phyloP scores from a whole-genome alignment of 2,888 invertebrate genomes.

The Tromatobia lineatoria region DNA sequence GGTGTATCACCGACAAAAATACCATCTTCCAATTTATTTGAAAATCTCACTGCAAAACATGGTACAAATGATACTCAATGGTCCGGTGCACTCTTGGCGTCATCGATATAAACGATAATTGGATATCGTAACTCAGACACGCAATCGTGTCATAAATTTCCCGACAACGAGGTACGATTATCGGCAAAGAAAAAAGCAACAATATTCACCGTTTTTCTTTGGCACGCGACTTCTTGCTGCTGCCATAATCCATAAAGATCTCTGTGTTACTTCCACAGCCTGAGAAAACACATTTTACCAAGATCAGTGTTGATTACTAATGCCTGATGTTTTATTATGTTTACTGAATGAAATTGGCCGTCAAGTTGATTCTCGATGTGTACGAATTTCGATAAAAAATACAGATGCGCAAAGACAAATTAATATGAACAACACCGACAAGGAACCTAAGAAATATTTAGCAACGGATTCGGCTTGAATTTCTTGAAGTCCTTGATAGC shows the following conservation, averaged over 20 bases:
- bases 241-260: slow-evolving; percentile 16
- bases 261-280: slow-evolving; percentile 29
- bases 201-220: not conserved
- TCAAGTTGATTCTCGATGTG: not conserved
- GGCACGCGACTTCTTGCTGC: slow-evolving; percentile 19
- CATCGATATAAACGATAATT: slow-evolving; percentile 29
- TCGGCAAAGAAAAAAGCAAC: not conserved
- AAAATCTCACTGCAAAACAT: slow-evolving; percentile 9
- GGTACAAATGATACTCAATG: not conserved
- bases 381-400: not conserved
- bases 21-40: slow-evolving; percentile 30
- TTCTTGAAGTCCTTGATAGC: too few species aligned
- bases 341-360: not conserved
- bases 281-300: slow-evolving; percentile 18
- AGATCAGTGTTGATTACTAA: not conserved
- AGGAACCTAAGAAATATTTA: too few species aligned
- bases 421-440: too few species aligned
- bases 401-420: not conserved
- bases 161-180: slow-evolving; percentile 13
- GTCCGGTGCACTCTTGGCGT: slow-evolving; percentile 42
- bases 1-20: slow-evolving; percentile 51
- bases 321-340: not conserved
- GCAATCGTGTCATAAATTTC: slow-evolving; percentile 26
- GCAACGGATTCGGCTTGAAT: too few species aligned
- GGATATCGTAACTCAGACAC: slow-evolving; percentile 3